phyloP scores from a whole-genome alignment of 2,797 vertebrate genomes.

The Toxotes lorentzi region DNA sequence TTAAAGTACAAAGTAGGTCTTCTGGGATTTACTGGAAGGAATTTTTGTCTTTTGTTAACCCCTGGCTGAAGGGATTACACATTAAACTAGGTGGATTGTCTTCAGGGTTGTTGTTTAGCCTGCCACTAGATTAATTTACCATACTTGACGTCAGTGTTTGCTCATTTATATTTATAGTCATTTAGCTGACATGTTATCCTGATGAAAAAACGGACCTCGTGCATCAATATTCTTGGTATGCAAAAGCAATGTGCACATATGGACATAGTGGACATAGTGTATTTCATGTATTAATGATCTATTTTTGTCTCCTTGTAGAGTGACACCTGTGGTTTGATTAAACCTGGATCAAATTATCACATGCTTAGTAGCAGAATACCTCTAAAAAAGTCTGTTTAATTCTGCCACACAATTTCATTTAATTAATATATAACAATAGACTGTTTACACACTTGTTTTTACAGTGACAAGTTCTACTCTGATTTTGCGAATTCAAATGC shows the following conservation, averaged over 20 bases:
- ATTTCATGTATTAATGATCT: neutral
- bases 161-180: conserved; percentile 35
- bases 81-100: conserved; percentile 58
- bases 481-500: conserved; percentile 2
- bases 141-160: conserved; percentile 45
- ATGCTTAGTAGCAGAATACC: neutral
- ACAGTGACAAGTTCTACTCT: neutral
- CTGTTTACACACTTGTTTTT: neutral
- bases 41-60: conserved; percentile 76
- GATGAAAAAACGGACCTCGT: conserved; percentile 5
- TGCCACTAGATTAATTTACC: conserved; percentile 39
- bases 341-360: neutral
- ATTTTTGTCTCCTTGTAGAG: neutral
- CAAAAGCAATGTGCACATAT: neutral
- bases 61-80: conserved; percentile 70
- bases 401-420: conserved; percentile 1
- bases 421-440: neutral
- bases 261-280: no score
- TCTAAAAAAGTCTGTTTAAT: conserved; percentile 3
- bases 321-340: neutral
- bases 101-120: conserved; percentile 39
- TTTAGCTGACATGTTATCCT: conserved; percentile 13
- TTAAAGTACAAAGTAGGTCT: conserved; percentile 83
- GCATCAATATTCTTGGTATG: neutral
- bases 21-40: conserved; percentile 80